phyloP scores from a whole-genome alignment of 2,113 vertebrate genomes.

The Malurus elegans region DNA sequence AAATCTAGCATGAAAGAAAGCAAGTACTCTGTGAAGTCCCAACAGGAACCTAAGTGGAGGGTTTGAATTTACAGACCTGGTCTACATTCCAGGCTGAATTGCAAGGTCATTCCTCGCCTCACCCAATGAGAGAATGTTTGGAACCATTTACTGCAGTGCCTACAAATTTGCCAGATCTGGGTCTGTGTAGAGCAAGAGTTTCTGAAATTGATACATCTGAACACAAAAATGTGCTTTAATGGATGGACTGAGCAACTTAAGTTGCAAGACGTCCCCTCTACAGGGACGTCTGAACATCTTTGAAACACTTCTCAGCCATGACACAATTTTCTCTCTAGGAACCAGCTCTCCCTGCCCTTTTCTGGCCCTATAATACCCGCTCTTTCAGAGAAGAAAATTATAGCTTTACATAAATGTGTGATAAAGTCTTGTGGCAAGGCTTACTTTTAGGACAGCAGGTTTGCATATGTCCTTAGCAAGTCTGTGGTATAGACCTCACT shows the following conservation, averaged over 20 bases:
- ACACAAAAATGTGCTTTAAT: neutral
- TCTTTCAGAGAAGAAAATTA: neutral
- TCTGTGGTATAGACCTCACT: neutral
- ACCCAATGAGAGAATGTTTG: neutral
- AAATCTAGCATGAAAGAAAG: slow-evolving; percentile 64
- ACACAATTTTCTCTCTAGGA: neutral
- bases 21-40: slow-evolving; percentile 46
- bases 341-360: neutral
- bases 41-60: slow-evolving; percentile 24
- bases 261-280: neutral
- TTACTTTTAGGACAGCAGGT: neutral
- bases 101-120: neutral
- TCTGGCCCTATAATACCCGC: neutral
- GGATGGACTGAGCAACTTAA: neutral
- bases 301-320: neutral
- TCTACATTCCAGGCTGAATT: slow-evolving; percentile 5
- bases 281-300: neutral
- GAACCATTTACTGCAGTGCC: neutral
- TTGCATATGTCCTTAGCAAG: neutral
- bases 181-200: neutral
- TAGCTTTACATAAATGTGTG: neutral
- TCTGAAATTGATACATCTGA: neutral
- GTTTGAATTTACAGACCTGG: slow-evolving; percentile 20
- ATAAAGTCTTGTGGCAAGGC: neutral
- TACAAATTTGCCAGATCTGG: neutral